These are phyloP conservation scores for Bombus consobrinus DNA, from an alignment of 1,140 invertebrate species.

Conservation along the genomic window DNA sequence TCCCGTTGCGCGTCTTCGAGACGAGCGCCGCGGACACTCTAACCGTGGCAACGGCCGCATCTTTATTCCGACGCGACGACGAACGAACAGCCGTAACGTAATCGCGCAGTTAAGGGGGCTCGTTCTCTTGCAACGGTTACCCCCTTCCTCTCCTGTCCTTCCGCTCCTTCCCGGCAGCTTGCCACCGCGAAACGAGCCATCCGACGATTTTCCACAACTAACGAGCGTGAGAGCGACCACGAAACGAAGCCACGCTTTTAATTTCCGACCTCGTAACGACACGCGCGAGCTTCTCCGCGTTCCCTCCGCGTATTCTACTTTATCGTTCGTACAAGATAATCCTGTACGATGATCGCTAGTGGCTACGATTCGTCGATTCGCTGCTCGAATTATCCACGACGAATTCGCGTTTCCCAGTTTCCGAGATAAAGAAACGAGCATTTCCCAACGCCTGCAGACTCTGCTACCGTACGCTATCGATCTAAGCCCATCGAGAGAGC, in stretches of 20 bases:
- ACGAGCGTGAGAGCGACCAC: constrained; percentile 41
- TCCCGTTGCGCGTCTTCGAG: constrained; percentile 50
- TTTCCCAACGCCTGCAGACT: too few relatives aligned
- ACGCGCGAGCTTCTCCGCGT: not conserved
- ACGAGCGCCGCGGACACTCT: constrained; percentile 1
- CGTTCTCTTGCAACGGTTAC: constrained; percentile 38
- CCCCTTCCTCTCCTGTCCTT: not conserved
- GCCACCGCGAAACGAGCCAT: constrained; percentile 36
- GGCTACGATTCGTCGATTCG: not conserved
- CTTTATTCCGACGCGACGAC: constrained; percentile 53
- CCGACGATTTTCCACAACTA: constrained; percentile 46
- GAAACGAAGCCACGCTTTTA: constrained; percentile 32
- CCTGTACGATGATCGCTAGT: not conserved
- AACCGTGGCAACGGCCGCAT: constrained; percentile 35
- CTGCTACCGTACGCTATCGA: too few relatives aligned
- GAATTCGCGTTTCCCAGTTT: too few relatives aligned
- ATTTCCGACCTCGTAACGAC: constrained; percentile 35
- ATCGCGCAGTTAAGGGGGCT: constrained; percentile 63
- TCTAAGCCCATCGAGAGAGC: too few relatives aligned
- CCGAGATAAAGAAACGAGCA: too few relatives aligned
- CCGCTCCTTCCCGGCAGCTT: not conserved
- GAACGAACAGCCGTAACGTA: constrained; percentile 60
- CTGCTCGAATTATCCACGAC: too few relatives aligned
- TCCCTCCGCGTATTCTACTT: not conserved
- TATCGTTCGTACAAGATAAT: not conserved